phyloP scores from a whole-genome alignment of 2,797 vertebrate genomes.

The Halcyon smyrnensis region DNA sequence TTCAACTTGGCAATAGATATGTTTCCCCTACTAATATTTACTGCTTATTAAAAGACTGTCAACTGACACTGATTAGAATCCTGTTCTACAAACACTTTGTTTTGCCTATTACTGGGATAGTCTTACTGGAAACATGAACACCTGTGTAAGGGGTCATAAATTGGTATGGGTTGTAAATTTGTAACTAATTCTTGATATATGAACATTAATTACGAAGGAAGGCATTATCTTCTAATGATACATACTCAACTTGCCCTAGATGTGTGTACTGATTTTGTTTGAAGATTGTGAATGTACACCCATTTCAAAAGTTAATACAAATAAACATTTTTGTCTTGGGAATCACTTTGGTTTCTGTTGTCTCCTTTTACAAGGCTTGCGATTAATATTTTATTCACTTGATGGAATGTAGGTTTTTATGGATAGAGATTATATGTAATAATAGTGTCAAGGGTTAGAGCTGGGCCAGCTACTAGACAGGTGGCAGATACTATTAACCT shows the following conservation, averaged over 20 bases:
- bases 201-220: neutral
- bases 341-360: neutral
- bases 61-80: neutral
- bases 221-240: neutral
- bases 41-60: neutral
- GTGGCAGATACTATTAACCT: neutral
- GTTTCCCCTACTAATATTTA: neutral
- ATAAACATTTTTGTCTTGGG: conserved; percentile 70
- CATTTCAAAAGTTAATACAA: conserved; percentile 61
- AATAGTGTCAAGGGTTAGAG: neutral
- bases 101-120: neutral
- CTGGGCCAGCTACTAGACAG: neutral
- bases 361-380: neutral
- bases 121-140: neutral
- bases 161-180: neutral
- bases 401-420: neutral
- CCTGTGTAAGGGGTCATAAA: neutral
- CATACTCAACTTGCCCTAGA: neutral
- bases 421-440: neutral
- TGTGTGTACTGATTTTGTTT: conserved; percentile 49
- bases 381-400: neutral
- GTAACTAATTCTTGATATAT: neutral
- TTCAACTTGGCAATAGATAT: neutral
- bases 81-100: neutral
- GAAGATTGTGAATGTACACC: conserved; percentile 40